A percentile compares a stretch with the other conserved stretches of the same genome.
These are phyloP conservation scores for Actenoides lindsayi DNA, from an alignment of 2,113 vertebrate genomes.

Conservation along the genomic window DNA sequence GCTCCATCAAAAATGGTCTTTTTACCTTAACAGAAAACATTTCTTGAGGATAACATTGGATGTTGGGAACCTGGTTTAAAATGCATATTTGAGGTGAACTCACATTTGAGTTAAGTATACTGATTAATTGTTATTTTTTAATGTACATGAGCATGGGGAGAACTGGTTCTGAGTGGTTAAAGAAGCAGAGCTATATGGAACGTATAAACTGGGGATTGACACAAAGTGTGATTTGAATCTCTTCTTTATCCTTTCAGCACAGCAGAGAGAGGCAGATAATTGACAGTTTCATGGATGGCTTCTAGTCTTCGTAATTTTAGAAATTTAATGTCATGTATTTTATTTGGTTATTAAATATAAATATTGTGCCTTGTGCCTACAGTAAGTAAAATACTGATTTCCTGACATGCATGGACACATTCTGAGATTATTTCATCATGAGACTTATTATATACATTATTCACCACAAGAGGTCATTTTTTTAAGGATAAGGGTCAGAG, in stretches of 20 bases:
- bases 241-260: constrained; percentile 11
- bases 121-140: not conserved
- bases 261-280: constrained; percentile 39
- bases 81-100: not conserved
- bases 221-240: constrained; percentile 6
- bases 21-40: not conserved
- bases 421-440: not conserved
- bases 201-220: not conserved
- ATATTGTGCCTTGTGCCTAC: not conserved
- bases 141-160: not conserved
- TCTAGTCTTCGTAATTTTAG: constrained; percentile 45
- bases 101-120: not conserved
- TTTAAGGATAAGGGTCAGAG: not conserved
- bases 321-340: constrained; percentile 29
- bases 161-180: not conserved
- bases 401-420: not conserved
- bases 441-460: not conserved
- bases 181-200: not conserved
- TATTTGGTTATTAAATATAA: constrained; percentile 11
- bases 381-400: not conserved
- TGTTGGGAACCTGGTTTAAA: not conserved
- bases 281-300: constrained; percentile 61
- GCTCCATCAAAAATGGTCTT: not conserved
- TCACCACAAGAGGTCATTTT: not conserved
- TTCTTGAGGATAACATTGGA: not conserved